Percentiles rank a stretch among this genome's conserved stretches.
Evolutionary conservation across 2,888 invertebrate genomes (phyloP).

Genomic region (Drosophila incognita): DNA sequence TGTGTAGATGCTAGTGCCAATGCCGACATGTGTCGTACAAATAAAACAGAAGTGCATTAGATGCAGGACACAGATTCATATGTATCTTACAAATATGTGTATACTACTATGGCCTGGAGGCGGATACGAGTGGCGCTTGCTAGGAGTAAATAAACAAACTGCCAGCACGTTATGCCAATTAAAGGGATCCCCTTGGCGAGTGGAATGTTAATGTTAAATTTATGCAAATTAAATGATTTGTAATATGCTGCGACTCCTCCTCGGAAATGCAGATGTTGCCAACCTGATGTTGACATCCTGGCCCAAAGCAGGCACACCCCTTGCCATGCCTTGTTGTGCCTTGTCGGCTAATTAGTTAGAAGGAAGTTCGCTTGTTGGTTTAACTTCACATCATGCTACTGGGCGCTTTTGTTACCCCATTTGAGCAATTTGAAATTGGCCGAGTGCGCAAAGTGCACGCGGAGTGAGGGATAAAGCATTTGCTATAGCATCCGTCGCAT

Average conservation of each 20-base stretch:
- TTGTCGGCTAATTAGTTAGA: slow-evolving; percentile 58
- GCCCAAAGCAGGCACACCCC: slow-evolving; percentile 2
- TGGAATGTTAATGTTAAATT: slow-evolving; percentile 60
- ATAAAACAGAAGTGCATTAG: slow-evolving; percentile 17
- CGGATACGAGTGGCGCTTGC: not conserved
- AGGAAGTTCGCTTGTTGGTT: slow-evolving; percentile 64
- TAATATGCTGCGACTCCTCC: slow-evolving; percentile 55
- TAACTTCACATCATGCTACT: slow-evolving; percentile 41
- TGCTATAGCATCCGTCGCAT: slow-evolving; percentile 21
- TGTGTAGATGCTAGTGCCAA: not conserved
- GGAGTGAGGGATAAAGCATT: slow-evolving; percentile 1
- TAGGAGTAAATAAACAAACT: slow-evolving; percentile 50
- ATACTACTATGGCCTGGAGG: not conserved
- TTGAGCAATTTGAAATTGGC: slow-evolving; percentile 59
- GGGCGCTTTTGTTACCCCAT: slow-evolving; percentile 38
- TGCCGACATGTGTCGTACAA: slow-evolving; percentile 3
- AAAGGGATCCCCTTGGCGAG: slow-evolving; percentile 36
- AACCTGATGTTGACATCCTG: slow-evolving; percentile 62
- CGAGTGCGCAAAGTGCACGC: slow-evolving; percentile 56
- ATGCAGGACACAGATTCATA: slow-evolving; percentile 2
- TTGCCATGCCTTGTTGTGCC: slow-evolving; percentile 1
- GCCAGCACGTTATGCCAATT: slow-evolving; percentile 59
- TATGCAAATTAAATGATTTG: slow-evolving; percentile 69
- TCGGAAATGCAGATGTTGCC: slow-evolving; percentile 65
- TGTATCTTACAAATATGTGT: slow-evolving; percentile 7